Conservation (phyloP, 2,113 vertebrate species). For the Paratilapia polleni region DNA sequence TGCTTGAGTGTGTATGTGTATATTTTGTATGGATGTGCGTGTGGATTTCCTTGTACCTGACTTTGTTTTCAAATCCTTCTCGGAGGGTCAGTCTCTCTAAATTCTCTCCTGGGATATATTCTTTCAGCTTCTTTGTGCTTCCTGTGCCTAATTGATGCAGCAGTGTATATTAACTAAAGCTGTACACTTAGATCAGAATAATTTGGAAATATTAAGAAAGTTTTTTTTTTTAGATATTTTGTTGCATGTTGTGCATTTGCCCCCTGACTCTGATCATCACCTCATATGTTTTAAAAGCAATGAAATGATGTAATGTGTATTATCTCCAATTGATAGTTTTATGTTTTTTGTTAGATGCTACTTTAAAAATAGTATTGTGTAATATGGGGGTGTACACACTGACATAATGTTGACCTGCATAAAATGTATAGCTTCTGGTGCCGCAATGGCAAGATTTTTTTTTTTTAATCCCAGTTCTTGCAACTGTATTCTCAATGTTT, state of each 20-base stretch:
- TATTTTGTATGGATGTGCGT: background rate
- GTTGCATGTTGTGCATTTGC: background rate
- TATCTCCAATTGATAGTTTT: background rate
- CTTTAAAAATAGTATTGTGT: background rate
- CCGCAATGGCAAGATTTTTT: too few species aligned
- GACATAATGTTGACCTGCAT: too few species aligned
- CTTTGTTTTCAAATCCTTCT: slow-evolving; percentile 31
- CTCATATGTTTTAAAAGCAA: background rate
- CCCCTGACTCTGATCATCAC: background rate
- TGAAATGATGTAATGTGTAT: background rate
- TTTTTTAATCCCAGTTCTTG: too few species aligned
- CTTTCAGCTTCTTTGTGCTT: background rate
- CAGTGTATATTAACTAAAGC: rapidly evolving
- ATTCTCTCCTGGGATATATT: slow-evolving; percentile 11
- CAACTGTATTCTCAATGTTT: background rate
- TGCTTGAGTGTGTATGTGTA: background rate
- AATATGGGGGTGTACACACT: too few species aligned
- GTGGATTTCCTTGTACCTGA: background rate
- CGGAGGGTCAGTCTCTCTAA: slow-evolving; percentile 8
- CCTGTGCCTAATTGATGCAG: background rate
- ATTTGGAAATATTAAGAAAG: background rate
- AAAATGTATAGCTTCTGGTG: background rate
- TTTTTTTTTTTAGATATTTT: background rate
- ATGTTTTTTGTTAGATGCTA: background rate
- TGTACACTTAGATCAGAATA: background rate